Conservation (phyloP, 2,797 vertebrate species). For the Falco novaeseelandiae region DNA sequence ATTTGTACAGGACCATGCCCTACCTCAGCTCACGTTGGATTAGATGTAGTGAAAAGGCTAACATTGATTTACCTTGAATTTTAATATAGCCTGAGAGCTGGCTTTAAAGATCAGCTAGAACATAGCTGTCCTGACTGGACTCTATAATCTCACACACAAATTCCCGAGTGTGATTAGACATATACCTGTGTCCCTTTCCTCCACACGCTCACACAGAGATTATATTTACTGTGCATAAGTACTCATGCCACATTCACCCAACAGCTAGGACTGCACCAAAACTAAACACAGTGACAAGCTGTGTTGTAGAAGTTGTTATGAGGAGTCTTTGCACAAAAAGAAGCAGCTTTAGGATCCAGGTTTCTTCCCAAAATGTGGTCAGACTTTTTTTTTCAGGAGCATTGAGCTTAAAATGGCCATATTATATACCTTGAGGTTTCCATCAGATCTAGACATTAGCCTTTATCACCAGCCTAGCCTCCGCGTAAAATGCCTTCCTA, state of each 20-base stretch:
- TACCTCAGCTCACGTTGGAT: fast-evolving
- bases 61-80: background rate
- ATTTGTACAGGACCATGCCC: background rate
- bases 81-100: background rate
- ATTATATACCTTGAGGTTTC: background rate
- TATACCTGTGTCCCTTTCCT: background rate
- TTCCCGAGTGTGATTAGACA: background rate
- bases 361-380: background rate
- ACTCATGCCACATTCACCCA: background rate
- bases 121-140: background rate
- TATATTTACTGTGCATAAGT: background rate
- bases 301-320: background rate
- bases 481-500: background rate
- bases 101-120: background rate
- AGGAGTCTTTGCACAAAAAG: background rate
- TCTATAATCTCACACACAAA: background rate
- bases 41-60: background rate
- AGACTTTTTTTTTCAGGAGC: background rate
- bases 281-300: background rate
- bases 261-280: background rate
- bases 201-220: background rate
- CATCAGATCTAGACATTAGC: background rate
- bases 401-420: background rate
- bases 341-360: background rate
- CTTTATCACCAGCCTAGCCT: background rate